Conservation (phyloP, 2,113 vertebrate genomes). For the Oriolus oriolus region DNA sequence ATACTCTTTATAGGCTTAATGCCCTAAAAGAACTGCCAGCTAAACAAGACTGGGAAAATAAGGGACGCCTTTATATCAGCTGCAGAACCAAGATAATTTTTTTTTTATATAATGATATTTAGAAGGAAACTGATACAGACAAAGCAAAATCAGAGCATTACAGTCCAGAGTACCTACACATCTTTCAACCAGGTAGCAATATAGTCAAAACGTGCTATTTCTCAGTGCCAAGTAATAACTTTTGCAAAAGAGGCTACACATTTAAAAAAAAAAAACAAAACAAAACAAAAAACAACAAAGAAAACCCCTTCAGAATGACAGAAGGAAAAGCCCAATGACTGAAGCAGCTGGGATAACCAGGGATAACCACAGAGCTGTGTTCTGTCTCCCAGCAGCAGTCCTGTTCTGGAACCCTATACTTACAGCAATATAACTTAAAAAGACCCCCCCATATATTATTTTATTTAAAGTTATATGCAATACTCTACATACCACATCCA, state of each 20-base stretch:
- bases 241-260: not conserved
- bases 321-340: not conserved
- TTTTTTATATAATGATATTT: not conserved
- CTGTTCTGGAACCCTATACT: not conserved
- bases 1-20: not conserved
- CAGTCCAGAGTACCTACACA: not conserved
- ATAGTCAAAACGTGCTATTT: not conserved
- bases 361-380: not conserved
- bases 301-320: not conserved
- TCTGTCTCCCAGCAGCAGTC: not conserved
- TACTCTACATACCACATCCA: slow-evolving; percentile 85
- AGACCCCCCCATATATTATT: not conserved
- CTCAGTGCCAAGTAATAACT: not conserved
- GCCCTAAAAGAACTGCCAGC: not conserved
- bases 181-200: not conserved
- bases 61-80: not conserved
- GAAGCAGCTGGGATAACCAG: not conserved
- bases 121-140: not conserved
- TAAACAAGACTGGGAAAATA: not conserved
- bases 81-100: not conserved
- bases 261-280: not conserved
- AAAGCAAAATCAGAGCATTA: not conserved
- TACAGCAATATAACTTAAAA: not conserved
- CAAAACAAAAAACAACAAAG: no score
- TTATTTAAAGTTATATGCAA: not conserved